Base-by-base conservation (phyloP, 2,113 vertebrate genomes). In the Cephalopholis sonnerati region DNA sequence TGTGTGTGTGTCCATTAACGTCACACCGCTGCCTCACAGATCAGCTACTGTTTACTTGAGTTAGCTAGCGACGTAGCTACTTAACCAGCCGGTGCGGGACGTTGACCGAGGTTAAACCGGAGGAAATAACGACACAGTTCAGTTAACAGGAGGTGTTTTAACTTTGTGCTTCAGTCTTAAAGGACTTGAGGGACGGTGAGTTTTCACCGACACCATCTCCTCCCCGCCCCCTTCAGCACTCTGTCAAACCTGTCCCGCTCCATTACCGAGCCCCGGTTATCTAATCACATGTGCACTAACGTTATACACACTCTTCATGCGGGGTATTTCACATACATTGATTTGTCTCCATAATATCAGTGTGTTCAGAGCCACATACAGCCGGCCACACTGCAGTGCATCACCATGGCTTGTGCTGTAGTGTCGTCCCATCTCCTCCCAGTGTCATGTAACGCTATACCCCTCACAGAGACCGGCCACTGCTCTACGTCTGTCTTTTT, bases 361-460 rank as follows among this genome's bases (percentile, higher is more conserved):
- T 12, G 15, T 11, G 16, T n/a, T 44, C 6, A 12, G 17, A 7
- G 16, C 1, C 16, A 10, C 4, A 22, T 9, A 10, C 5, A 25
- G 12, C 3, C 54, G 61, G 46, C 53, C 69, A 55, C 61, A 62
- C 65, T 81, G 81, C 83, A 51, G 63, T 73, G 66, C 32, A 39
- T 25, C 72, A 32, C 32, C 24, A 20, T 48, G 46, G 74, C 63
- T 77, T 2, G 39, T 74, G 25, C 68, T 73, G 46, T 76, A 44
- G 55, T 50, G 72, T 77, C 72, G 79, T 87, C 83, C 79, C 84
- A 70, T 83, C 79, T 83, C 74, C 41, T 74, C 64, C 65, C 16
- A 20, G 44, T 79, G 82, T 78, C 76, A 75, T 84, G 91, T 88
- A 92, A 93, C 20, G 77, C 65, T 82, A 85, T 36, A 90, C 84